Percentiles rank a stretch among this genome's conserved stretches.
These are phyloP conservation scores for Luffia ferchaultella DNA, from an alignment of 2,888 invertebrate species.

Conservation along the genomic window DNA sequence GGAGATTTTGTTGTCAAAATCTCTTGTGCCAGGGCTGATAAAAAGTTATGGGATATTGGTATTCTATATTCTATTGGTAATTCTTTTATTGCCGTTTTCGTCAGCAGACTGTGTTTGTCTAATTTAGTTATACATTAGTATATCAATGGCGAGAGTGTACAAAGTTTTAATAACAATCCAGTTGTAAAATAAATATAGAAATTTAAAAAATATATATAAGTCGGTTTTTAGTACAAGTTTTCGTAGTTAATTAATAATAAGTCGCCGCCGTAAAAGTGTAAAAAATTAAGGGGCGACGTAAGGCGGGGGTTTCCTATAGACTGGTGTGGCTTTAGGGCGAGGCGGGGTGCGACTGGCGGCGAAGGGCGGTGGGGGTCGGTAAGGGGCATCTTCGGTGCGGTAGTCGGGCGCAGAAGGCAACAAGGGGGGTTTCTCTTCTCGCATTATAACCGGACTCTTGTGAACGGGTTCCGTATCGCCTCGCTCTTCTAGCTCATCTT, in stretches of 20 bases:
- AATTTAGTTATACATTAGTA: too few species aligned
- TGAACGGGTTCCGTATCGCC: slow-evolving; percentile 87
- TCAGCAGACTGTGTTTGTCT: too few species aligned
- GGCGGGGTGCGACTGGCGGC: slow-evolving; percentile 78
- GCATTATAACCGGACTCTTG: slow-evolving; percentile 92
- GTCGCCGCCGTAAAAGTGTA: too few species aligned
- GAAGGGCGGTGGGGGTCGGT: slow-evolving; percentile 91
- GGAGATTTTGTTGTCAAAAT: too few species aligned
- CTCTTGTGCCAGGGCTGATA: too few species aligned
- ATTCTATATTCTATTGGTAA: too few species aligned
- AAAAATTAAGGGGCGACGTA: slow-evolving; percentile 98
- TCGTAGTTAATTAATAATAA: slow-evolving; percentile 24
- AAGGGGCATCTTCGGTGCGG: slow-evolving; percentile 74
- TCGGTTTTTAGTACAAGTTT: slow-evolving; percentile 28
- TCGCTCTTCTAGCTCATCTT: slow-evolving; percentile 95
- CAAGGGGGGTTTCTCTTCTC: slow-evolving; percentile 94
- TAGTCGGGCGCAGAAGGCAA: slow-evolving; percentile 80
- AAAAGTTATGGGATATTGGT: too few species aligned
- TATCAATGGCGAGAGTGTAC: slow-evolving; percentile 4
- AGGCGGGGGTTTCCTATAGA: slow-evolving; percentile 95
- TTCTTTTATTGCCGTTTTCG: too few species aligned
- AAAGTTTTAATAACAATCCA: slow-evolving; percentile 13
- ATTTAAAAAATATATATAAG: background rate
- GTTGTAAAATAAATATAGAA: slow-evolving; percentile 3
- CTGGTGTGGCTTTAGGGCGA: slow-evolving; percentile 85